Conservation (phyloP, 2,888 invertebrate genomes). For the Andrena bicolor region DNA sequence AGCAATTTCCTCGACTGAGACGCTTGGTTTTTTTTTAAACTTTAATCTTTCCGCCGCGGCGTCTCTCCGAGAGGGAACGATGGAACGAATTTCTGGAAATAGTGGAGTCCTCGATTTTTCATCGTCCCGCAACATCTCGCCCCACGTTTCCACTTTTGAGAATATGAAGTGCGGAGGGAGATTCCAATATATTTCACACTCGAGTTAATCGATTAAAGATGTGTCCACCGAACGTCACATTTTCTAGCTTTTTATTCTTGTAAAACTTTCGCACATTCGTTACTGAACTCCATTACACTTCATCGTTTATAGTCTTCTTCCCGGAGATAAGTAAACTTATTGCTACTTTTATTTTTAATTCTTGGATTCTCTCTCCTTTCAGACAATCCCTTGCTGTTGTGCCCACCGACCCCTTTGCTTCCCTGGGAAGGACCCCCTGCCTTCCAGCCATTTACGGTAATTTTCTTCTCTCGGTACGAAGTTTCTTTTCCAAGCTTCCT, state of each 20-base stretch:
- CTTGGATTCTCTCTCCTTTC: too few relatives aligned
- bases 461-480: background rate
- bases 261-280: background rate
- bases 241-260: background rate
- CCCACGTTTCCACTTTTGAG: background rate
- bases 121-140: background rate
- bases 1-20: conserved; percentile 30
- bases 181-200: background rate
- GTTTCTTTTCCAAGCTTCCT: background rate
- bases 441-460: too few relatives aligned
- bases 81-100: conserved; percentile 43
- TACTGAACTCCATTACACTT: too few relatives aligned
- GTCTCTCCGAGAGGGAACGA: conserved; percentile 39
- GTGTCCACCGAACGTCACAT: background rate
- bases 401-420: too few relatives aligned
- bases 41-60: conserved; percentile 36
- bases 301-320: too few relatives aligned
- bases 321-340: too few relatives aligned
- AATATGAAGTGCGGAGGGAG: background rate
- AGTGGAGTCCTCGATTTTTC: conserved; percentile 3
- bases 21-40: conserved; percentile 9
- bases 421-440: too few relatives aligned
- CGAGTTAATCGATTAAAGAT: conserved; percentile 25
- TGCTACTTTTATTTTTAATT: too few relatives aligned
- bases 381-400: too few relatives aligned